A percentile compares a stretch with the other conserved stretches of the same genome.
phyloP scores from a whole-genome alignment of 1,140 invertebrate genomes.

The Pachypeltis micranthus region DNA sequence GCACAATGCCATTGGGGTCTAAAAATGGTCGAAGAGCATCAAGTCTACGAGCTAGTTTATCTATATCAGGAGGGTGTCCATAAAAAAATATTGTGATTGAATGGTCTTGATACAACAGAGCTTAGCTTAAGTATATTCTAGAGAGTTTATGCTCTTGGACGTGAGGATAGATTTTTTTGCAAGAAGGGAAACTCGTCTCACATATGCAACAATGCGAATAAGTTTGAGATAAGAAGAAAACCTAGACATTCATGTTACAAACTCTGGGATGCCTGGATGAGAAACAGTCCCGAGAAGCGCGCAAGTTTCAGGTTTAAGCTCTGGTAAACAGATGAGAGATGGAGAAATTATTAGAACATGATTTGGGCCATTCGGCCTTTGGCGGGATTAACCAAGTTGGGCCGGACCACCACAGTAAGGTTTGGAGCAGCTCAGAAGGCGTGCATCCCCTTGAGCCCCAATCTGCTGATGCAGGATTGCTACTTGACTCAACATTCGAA shows the following conservation, averaged over 20 bases:
- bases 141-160: not conserved
- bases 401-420: slow-evolving; percentile 33
- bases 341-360: not conserved
- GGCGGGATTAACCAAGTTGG: slow-evolving; percentile 23
- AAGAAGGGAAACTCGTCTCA: not conserved
- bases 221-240: not conserved
- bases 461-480: slow-evolving; percentile 38
- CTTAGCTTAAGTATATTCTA: not conserved
- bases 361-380: not conserved
- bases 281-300: not conserved
- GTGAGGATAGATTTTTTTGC: not conserved
- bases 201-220: not conserved
- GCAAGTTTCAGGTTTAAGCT: not conserved
- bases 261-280: not conserved
- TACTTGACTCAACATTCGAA: slow-evolving; percentile 28
- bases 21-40: slow-evolving; percentile 30
- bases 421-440: slow-evolving; percentile 25
- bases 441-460: slow-evolving; percentile 33
- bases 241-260: not conserved
- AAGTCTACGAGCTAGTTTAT: not conserved
- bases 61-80: too few relatives aligned
- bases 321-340: not conserved
- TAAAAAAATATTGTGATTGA: not conserved
- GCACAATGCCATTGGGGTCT: slow-evolving; percentile 31
- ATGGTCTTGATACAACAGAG: not conserved